phyloP scores from a whole-genome alignment of 2,113 vertebrate species.

The Melanerpes formicivorus region DNA sequence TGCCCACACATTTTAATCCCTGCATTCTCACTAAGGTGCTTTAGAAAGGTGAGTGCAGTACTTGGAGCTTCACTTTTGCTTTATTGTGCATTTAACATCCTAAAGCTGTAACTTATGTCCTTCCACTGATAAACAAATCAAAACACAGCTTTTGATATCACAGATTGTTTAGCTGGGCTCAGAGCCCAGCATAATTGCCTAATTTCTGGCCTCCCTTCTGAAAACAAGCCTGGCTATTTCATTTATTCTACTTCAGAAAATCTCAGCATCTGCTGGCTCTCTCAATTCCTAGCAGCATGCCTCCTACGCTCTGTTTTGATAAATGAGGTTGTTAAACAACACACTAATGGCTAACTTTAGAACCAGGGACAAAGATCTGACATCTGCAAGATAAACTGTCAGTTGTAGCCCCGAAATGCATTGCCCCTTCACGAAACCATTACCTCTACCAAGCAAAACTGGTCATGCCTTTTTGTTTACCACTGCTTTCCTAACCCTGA shows the following conservation, averaged over 20 bases:
- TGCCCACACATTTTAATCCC: accelerated
- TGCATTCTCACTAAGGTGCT: background rate
- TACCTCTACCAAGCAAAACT: background rate
- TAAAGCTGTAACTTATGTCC: background rate
- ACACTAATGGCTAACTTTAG: background rate
- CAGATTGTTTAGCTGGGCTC: background rate
- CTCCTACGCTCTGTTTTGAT: background rate
- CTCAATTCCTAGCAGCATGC: background rate
- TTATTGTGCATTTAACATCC: background rate
- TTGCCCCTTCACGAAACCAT: background rate
- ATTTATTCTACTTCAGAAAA: background rate
- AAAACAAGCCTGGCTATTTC: background rate
- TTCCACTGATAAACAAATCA: background rate
- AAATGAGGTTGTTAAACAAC: background rate
- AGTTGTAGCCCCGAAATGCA: background rate
- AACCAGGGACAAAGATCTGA: background rate
- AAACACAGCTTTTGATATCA: background rate
- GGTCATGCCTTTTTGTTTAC: background rate
- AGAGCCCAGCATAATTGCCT: slow-evolving; percentile 3
- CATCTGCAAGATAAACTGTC: background rate
- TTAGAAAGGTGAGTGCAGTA: background rate
- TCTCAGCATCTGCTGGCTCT: background rate
- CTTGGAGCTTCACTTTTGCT: background rate
- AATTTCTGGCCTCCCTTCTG: background rate
- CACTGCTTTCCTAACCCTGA: background rate